A percentile compares a stretch with the other conserved stretches of the same genome.
Conservation (phyloP, 2,113 vertebrate genomes). For the Morone saxatilis region DNA sequence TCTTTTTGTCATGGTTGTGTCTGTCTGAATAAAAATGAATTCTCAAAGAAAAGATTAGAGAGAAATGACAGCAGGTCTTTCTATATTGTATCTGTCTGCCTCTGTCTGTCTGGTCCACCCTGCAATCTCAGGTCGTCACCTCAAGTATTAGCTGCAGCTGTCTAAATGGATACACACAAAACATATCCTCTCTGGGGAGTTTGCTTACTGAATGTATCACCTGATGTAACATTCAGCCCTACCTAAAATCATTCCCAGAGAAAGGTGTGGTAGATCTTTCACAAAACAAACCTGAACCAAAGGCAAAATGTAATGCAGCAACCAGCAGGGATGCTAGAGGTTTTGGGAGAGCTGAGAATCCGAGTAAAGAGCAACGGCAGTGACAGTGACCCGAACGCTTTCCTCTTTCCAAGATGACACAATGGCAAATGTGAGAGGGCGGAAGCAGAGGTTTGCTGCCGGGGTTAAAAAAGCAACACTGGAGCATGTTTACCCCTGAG, state of each 20-base stretch:
- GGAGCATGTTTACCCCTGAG: slow-evolving; percentile 12
- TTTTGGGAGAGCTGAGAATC: slow-evolving; percentile 4
- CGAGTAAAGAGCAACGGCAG: not conserved
- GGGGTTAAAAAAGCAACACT: slow-evolving; percentile 59
- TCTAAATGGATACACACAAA: slow-evolving; percentile 69
- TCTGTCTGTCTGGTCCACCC: slow-evolving; percentile 32
- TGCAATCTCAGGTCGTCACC: slow-evolving; percentile 26
- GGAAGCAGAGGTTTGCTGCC: slow-evolving; percentile 37
- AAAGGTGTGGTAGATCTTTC: slow-evolving; percentile 32
- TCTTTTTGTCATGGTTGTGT: slow-evolving; percentile 27
- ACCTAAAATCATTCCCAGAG: slow-evolving; percentile 39
- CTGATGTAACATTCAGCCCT: slow-evolving; percentile 54
- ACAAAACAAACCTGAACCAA: slow-evolving; percentile 23
- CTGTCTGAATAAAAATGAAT: slow-evolving; percentile 22
- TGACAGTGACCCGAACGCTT: slow-evolving; percentile 45
- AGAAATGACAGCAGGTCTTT: not conserved
- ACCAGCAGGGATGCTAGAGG: slow-evolving; percentile 7
- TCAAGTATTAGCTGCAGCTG: slow-evolving; percentile 68
- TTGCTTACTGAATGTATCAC: slow-evolving; percentile 38
- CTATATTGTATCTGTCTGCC: slow-evolving; percentile 14
- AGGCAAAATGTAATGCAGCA: slow-evolving; percentile 1
- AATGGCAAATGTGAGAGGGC: slow-evolving; percentile 42
- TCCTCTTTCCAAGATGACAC: slow-evolving; percentile 48
- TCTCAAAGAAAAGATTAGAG: slow-evolving; percentile 18
- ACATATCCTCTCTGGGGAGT: slow-evolving; percentile 51